Percentiles rank a stretch among this genome's conserved stretches.
These are phyloP conservation scores for Sanderia malayensis DNA, from an alignment of 30 jellyfish, hydroid and myxozoan species.

Conservation along the genomic window DNA sequence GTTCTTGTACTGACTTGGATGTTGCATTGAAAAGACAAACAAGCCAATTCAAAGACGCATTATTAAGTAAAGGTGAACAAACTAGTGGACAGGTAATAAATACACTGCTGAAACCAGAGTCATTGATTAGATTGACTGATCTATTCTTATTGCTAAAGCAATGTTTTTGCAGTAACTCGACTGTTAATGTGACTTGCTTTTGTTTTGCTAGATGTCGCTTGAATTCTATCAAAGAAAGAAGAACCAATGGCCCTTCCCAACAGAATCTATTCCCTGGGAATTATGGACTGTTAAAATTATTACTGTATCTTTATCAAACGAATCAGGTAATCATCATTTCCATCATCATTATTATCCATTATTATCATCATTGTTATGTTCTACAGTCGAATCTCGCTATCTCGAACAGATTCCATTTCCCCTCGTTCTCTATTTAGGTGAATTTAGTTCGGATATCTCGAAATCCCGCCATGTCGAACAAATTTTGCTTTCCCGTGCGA, in stretches of 20 bases:
- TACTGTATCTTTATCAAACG: constrained; percentile 53
- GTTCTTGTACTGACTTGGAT: constrained; percentile 74
- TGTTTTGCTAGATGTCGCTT: constrained; percentile 61
- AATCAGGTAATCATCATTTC: constrained; percentile 65
- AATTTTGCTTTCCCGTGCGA: too few species aligned
- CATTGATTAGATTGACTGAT: too few species aligned
- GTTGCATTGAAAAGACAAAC: constrained; percentile 42
- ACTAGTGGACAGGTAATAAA: constrained; percentile 82
- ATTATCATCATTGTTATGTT: too few species aligned
- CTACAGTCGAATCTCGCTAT: too few species aligned
- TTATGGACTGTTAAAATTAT: constrained; percentile 85
- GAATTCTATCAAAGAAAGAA: constrained; percentile 91
- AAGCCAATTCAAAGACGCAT: constrained; percentile 77
- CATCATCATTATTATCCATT: too few species aligned
- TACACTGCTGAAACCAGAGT: background rate
- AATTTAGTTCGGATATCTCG: too few species aligned
- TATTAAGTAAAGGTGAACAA: constrained; percentile 57
- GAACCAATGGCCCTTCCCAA: constrained; percentile 98
- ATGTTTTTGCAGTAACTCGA: too few species aligned
- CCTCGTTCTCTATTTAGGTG: too few species aligned
- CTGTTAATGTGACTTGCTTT: background rate
- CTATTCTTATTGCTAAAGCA: too few species aligned
- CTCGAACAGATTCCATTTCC: too few species aligned
- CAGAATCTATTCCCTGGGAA: constrained; percentile 98
- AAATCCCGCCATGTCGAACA: too few species aligned